Percentiles rank a stretch among this genome's conserved stretches.
Evolutionary conservation across 2,113 vertebrate genomes (phyloP).

Genomic region (Petroica traversi): DNA sequence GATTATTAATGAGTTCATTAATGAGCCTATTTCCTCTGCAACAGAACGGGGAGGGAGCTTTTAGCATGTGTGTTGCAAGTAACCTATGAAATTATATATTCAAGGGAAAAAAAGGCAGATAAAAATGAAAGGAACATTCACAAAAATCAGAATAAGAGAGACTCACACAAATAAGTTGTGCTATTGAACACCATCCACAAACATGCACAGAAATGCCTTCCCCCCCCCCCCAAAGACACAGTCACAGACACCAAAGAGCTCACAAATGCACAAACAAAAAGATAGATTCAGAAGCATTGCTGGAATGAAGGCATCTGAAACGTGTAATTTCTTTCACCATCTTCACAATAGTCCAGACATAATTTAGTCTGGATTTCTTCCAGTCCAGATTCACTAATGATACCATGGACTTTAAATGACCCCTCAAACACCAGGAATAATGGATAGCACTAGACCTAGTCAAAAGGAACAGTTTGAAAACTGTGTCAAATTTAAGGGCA

Average conservation of each 20-base stretch:
- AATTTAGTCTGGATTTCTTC: neutral
- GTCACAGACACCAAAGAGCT: neutral
- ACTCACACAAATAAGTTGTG: neutral
- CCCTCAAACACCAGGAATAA: neutral
- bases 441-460: neutral
- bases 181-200: neutral
- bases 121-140: neutral
- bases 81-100: neutral
- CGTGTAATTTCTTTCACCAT: neutral
- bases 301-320: neutral
- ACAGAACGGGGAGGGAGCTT: neutral
- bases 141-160: neutral
- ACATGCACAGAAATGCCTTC: neutral
- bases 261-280: neutral
- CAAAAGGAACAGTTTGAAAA: neutral
- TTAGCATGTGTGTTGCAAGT: neutral
- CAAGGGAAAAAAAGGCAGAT: accelerated
- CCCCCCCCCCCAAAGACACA: accelerated
- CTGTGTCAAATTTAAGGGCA: neutral
- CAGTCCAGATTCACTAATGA: neutral
- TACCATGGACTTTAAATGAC: neutral
- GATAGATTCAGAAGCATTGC: neutral
- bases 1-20: conserved; percentile 12
- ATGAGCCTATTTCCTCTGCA: neutral
- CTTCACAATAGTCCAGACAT: neutral